These are phyloP conservation scores for Paramormyrops kingsleyae DNA, from an alignment of 2,113 vertebrate genomes.

Conservation along the genomic window DNA sequence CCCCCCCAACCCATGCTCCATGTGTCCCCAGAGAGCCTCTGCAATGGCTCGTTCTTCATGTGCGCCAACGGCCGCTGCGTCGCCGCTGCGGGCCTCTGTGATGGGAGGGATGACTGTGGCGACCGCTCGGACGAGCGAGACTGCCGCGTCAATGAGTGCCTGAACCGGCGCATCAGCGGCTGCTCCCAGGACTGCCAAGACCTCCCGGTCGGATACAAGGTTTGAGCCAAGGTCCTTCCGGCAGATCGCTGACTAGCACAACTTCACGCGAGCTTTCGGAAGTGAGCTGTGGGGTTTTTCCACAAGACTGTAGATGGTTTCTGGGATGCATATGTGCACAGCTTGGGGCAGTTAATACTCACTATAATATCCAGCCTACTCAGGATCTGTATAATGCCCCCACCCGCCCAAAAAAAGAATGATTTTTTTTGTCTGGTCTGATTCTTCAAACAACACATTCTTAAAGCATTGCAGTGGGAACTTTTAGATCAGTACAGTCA, in stretches of 20 bases:
- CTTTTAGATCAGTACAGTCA: neutral
- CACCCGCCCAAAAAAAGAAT: neutral
- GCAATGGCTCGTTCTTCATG: constrained; percentile 97
- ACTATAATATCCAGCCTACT: neutral
- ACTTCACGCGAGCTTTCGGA: neutral
- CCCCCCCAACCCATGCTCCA: neutral
- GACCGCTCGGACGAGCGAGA: constrained; percentile 89
- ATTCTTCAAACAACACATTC: neutral
- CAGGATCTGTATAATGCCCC: neutral
- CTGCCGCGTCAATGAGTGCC: constrained; percentile 90
- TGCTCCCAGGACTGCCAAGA: constrained; percentile 96
- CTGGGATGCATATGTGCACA: neutral
- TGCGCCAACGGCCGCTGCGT: constrained; percentile 95
- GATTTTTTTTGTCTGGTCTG: neutral
- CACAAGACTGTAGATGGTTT: neutral
- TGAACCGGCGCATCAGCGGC: constrained; percentile 87
- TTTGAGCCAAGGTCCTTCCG: constrained; percentile 42
- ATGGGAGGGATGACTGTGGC: constrained; percentile 81
- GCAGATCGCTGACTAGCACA: neutral
- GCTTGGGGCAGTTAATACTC: neutral
- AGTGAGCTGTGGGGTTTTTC: neutral
- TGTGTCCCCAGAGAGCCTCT: constrained; percentile 82
- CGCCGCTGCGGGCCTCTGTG: constrained; percentile 71
- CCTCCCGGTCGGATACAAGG: constrained; percentile 89
- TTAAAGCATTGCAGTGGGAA: neutral